Evolutionary conservation across 2,797 vertebrate species (phyloP).

Genomic region (Brachyrhaphis roseni): DNA sequence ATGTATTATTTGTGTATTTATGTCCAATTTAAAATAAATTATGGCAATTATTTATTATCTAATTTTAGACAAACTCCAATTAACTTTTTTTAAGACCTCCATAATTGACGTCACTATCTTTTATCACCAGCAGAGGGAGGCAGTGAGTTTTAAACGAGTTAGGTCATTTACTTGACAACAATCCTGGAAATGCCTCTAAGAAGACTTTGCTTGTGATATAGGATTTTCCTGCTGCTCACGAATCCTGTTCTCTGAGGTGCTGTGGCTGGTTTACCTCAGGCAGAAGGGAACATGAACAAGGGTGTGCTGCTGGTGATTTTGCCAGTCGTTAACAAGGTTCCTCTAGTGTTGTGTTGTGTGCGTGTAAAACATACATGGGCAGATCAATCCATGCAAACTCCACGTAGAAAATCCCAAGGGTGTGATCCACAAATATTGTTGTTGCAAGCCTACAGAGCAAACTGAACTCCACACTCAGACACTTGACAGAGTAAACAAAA

Average conservation of each 20-base stretch:
- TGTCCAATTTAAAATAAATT: background rate
- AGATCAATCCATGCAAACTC: background rate
- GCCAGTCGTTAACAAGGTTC: background rate
- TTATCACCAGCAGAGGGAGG: slow-evolving; percentile 72
- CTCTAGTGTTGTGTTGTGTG: background rate
- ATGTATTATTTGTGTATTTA: background rate
- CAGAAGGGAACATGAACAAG: background rate
- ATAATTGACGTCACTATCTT: slow-evolving; percentile 6
- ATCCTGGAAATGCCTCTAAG: slow-evolving; percentile 26
- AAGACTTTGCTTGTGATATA: slow-evolving; percentile 32
- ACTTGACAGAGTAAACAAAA: background rate
- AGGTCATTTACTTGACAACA: slow-evolving; percentile 31
- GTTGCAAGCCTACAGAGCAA: background rate
- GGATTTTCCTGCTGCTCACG: slow-evolving; percentile 8
- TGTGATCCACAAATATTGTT: background rate
- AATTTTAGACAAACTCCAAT: background rate
- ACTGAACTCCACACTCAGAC: slow-evolving; percentile 4
- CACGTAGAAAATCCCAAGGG: background rate
- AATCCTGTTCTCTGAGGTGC: background rate
- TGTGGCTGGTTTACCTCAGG: background rate
- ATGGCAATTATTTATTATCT: background rate
- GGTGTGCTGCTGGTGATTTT: background rate
- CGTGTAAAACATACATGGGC: background rate
- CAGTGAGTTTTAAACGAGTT: slow-evolving; percentile 52
- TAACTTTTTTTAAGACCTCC: background rate